Percentiles rank a stretch among this genome's conserved stretches.
Evolutionary conservation across 1,140 invertebrate genomes (phyloP).

Genomic region (Arctopsyche grandis): DNA sequence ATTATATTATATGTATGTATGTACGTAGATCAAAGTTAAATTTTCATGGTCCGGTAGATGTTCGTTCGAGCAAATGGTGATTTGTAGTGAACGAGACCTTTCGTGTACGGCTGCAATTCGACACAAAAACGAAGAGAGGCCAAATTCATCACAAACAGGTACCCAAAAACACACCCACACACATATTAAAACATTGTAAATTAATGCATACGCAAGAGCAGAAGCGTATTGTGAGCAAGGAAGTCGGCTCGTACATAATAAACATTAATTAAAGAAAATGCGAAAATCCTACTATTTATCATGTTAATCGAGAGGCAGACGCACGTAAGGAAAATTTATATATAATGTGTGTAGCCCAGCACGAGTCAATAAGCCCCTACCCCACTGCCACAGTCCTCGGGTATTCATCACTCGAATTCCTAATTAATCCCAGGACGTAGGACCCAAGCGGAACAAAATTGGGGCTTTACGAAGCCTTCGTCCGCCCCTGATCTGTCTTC

Average conservation of each 20-base stretch:
- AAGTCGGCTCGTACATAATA: background rate
- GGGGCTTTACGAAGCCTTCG: too few species aligned
- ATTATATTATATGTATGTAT: too few species aligned
- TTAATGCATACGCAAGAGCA: background rate
- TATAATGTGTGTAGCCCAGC: constrained; percentile 1
- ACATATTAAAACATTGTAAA: background rate
- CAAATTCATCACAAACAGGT: too few species aligned
- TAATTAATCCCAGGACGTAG: constrained; percentile 11
- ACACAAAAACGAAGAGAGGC: too few species aligned
- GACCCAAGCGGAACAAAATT: background rate
- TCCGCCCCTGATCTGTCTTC: too few species aligned
- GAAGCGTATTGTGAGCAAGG: background rate
- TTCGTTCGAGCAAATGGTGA: too few species aligned
- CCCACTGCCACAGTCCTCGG: background rate
- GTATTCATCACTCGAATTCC: constrained; percentile 23
- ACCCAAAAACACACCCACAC: too few species aligned
- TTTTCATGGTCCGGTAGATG: too few species aligned
- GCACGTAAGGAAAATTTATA: constrained; percentile 27
- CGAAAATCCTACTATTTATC: constrained; percentile 23
- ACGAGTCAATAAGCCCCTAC: constrained; percentile 13
- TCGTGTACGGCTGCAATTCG: too few species aligned
- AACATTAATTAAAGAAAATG: constrained; percentile 30
- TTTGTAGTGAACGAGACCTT: too few species aligned
- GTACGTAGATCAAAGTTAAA: too few species aligned
- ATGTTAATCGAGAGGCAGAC: constrained; percentile 20